Base-by-base conservation (phyloP, 2,113 vertebrate genomes). In the Pluvianellus socialis region DNA sequence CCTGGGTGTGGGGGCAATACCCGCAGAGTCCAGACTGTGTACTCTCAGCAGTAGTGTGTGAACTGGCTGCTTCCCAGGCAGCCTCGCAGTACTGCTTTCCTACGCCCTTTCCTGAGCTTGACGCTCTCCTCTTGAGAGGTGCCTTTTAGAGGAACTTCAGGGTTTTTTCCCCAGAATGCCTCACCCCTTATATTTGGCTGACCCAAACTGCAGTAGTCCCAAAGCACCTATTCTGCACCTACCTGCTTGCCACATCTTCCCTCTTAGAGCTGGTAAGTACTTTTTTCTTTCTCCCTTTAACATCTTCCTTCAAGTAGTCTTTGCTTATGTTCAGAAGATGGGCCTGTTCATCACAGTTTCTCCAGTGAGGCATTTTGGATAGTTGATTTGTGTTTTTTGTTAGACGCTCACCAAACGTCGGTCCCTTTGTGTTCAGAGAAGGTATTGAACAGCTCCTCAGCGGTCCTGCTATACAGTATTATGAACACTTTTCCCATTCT, bases 401-500 rank as follows among this genome's bases (percentile, higher is more conserved):
- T 27, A 27, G 49, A 44, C 68, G 40, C 32, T 94, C 8, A 45
- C n/a, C 0, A 0, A 75, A 66, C 0, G 63, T 79, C 49, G 61
- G 52, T 59, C 30, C 19, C 42, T 81, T 81, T 84, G 83, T 95
- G 73, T 95, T 91, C 86, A 88, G 91, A 91, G 94, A 91, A 94
- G 91, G 86, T 89, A 35, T 79, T 85, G 66, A 91, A 33, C 95
- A 82, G 92, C 86, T 84, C 66, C 53, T 88, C 45, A 53, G 76
- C 92, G 93, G 66, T 72, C 49, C 81, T 84, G 79, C 49, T 72
- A 68, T 94, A 49, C 96, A 97, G 96, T 96, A 95, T 97, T 96
- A 94, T 81, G 67, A 91, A 89, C 61, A 19, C 38, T 92, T 79
- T 66, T 23, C 35, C 7, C 2, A 33, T 79, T 75, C 38, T 89